Base-by-base conservation (phyloP, 2,797 vertebrate species). In the Protonibea diacanthus region DNA sequence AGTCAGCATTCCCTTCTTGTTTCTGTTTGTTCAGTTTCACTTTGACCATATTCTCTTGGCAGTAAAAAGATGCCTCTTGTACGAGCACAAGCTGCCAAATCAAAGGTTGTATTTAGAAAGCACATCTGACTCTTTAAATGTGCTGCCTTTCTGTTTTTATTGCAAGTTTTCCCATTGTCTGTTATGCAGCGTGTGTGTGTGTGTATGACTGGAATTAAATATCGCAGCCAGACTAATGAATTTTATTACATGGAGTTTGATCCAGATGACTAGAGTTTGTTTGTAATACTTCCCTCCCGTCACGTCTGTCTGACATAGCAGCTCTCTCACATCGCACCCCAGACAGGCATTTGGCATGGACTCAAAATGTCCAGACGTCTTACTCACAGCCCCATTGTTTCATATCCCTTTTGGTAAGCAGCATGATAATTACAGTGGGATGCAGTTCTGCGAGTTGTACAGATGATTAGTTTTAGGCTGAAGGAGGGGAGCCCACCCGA, bases 351-450 rank as follows among this genome's bases (percentile, higher is more conserved):
- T 93, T 94, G 93, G 92, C 93, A 68, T 65, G 1, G 53, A 71
- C 88, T 92, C 93, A 94, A 92, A 92, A 92, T 87, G 91, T 94
- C 93, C 93, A 94, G 93, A 94, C 93, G 44, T 93, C 93, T 94
- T 92, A 94, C 93, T 94, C 92, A 94, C 92, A 93, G 93, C 81
- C 80, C 86, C 88, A 92, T 93, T 94, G 93, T 93, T 94, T 93
- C 93, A 90, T 88, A 93, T 92, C 88, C 90, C 81, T 89, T 85
- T 89, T 74, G 76, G 88, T 91, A 86, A 89, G 86, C 84, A 47
- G 89, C 87, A 70, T 78, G 85, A 87, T 93, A 88, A 93, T 94
- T 93, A 92, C 80, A 78, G 85, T 58, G 90, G 81, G 89, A 89
- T 82, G 86, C 80, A 75, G 81, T 74, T 82, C 81, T 89, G 88